A percentile compares a stretch with the other conserved stretches of the same genome.
Evolutionary conservation across 2,113 vertebrate species (phyloP).

Genomic region (Brachionichthys hirsutus): DNA sequence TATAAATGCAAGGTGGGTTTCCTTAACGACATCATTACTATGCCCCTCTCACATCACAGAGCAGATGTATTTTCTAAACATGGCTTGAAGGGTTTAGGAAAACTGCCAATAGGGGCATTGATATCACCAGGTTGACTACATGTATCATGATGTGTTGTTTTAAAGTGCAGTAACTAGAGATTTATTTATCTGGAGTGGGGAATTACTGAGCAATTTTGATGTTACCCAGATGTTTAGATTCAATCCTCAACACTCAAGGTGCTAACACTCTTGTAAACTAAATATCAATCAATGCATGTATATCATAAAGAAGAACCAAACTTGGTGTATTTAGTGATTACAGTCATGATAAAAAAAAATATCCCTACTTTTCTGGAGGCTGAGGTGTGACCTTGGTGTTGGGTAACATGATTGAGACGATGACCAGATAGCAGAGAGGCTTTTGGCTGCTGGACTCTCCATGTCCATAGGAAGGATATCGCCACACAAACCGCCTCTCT

Average conservation of each 20-base stretch:
- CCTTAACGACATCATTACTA: not conserved
- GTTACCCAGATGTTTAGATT: not conserved
- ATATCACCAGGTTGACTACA: too few relatives aligned
- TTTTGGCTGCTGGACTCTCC: slow-evolving; percentile 91
- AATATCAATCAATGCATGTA: not conserved
- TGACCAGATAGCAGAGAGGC: slow-evolving; percentile 91
- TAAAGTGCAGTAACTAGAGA: not conserved
- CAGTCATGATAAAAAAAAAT: slow-evolving; percentile 26
- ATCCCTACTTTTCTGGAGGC: slow-evolving; percentile 29
- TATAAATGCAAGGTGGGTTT: slow-evolving; percentile 98
- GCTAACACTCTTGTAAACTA: not conserved
- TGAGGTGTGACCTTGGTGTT: slow-evolving; percentile 66
- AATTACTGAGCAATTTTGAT: not conserved
- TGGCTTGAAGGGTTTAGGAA: too few relatives aligned
- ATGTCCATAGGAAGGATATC: slow-evolving; percentile 99
- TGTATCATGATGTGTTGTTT: not conserved
- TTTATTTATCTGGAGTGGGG: not conserved
- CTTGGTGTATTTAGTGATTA: slow-evolving; percentile 10
- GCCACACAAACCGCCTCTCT: slow-evolving; percentile 89
- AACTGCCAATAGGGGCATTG: too few relatives aligned
- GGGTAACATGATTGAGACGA: slow-evolving; percentile 80
- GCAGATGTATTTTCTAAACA: too few relatives aligned
- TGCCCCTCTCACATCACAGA: not conserved
- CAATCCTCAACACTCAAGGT: not conserved
- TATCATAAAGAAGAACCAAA: not conserved